A percentile compares a stretch with the other conserved stretches of the same genome.
Evolutionary conservation across 2,113 vertebrate genomes (phyloP).

Genomic region (Petromus typicus): DNA sequence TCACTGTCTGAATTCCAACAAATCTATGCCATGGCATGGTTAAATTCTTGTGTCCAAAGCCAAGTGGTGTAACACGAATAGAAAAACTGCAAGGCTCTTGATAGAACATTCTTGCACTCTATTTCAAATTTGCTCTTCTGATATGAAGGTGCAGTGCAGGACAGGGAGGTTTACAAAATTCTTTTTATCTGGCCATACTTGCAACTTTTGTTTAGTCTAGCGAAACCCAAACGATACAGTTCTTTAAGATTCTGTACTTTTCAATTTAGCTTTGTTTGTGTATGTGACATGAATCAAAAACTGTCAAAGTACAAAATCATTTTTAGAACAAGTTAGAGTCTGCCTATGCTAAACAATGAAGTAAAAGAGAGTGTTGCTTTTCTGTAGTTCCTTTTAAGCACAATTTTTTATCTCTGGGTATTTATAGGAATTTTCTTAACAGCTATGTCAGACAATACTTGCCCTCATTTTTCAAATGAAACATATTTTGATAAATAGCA

Average conservation of each 20-base stretch:
- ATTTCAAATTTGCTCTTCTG: neutral
- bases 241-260: conserved; percentile 54
- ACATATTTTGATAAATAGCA: neutral
- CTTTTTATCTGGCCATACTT: conserved; percentile 65
- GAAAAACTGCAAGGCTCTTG: neutral
- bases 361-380: conserved; percentile 43
- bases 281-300: neutral
- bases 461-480: conserved; percentile 14
- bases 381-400: conserved; percentile 31
- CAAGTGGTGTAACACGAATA: neutral
- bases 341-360: conserved; percentile 45
- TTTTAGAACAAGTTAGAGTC: conserved; percentile 9
- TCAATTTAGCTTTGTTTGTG: conserved; percentile 60
- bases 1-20: conserved; percentile 62
- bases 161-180: conserved; percentile 46
- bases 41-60: conserved; percentile 50
- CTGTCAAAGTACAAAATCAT: conserved; percentile 54
- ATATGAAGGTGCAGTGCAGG: neutral
- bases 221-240: conserved; percentile 33
- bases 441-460: conserved; percentile 41
- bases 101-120: conserved; percentile 38
- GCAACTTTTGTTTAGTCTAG: conserved; percentile 70
- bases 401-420: conserved; percentile 34
- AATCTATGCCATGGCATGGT: conserved; percentile 49
- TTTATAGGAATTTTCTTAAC: conserved; percentile 58